Percentiles rank a stretch among this genome's conserved stretches.
phyloP scores from a whole-genome alignment of 2,113 vertebrate species.

The Sigmodon hispidus region DNA sequence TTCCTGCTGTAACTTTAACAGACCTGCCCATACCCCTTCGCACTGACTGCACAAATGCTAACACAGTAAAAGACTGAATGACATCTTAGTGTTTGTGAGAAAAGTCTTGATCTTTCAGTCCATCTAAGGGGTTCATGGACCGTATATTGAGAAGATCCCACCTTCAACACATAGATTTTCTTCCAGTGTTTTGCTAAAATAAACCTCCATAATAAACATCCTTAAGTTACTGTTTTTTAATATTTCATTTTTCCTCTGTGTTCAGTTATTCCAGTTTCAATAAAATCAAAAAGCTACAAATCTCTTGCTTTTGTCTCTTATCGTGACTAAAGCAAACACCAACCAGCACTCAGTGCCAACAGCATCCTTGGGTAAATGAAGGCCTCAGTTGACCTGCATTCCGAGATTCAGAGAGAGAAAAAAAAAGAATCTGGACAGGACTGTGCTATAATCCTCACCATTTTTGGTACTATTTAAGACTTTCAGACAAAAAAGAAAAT shows the following conservation, averaged over 20 bases:
- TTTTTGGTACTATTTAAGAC: background rate
- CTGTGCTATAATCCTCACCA: background rate
- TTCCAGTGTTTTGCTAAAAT: background rate
- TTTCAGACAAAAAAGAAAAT: conserved; percentile 17
- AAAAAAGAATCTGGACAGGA: background rate
- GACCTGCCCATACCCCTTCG: background rate
- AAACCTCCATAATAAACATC: background rate
- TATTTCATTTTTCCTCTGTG: background rate
- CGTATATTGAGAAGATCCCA: background rate
- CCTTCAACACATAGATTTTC: background rate
- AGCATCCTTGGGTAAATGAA: background rate
- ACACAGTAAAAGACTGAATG: background rate
- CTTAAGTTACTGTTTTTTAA: background rate
- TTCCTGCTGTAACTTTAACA: background rate
- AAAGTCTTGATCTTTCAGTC: conserved; percentile 9
- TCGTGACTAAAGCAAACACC: background rate
- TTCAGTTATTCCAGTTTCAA: background rate
- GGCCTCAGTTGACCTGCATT: background rate
- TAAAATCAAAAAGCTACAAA: background rate
- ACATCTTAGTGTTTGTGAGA: background rate
- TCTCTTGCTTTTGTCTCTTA: background rate
- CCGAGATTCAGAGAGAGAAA: background rate
- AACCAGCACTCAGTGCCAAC: background rate
- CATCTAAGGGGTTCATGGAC: background rate
- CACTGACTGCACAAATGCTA: background rate